Evolutionary conservation across 2,888 invertebrate species (phyloP).

Genomic region (Agapostemon virescens): DNA sequence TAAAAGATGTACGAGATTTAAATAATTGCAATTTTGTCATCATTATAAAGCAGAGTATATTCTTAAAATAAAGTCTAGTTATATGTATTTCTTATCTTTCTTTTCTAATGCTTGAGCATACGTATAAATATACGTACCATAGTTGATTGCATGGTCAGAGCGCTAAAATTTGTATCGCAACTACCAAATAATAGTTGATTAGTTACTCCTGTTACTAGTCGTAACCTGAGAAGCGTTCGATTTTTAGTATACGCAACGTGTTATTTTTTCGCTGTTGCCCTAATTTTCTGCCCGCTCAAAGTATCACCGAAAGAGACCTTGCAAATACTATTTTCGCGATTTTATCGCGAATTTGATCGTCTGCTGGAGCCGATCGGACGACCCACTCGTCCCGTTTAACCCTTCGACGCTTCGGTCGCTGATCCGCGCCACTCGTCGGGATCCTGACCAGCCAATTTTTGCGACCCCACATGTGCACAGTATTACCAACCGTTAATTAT

Average conservation of each 20-base stretch:
- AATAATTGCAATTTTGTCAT: too few relatives aligned
- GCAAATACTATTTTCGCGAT: conserved; percentile 42
- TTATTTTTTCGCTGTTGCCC: neutral
- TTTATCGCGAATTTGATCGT: conserved; percentile 29
- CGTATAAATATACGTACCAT: too few relatives aligned
- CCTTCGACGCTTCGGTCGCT: conserved; percentile 11
- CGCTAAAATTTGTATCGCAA: too few relatives aligned
- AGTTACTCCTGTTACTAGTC: too few relatives aligned
- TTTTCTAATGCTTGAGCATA: too few relatives aligned
- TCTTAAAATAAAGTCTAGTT: neutral
- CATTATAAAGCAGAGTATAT: too few relatives aligned
- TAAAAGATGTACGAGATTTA: too few relatives aligned
- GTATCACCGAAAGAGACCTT: conserved; percentile 30
- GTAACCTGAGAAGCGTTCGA: too few relatives aligned
- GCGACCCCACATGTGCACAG: neutral
- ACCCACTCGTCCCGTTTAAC: neutral
- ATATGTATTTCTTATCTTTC: neutral
- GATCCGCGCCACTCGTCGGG: neutral
- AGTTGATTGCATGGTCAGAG: too few relatives aligned
- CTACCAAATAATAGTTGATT: too few relatives aligned
- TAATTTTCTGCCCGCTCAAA: neutral
- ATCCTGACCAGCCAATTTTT: conserved; percentile 6
- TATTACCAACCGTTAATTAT: conserved; percentile 28
- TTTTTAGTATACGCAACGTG: neutral
- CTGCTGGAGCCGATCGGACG: neutral